Base-by-base conservation (phyloP, 1,140 invertebrate species). In the Orussus abietinus region DNA sequence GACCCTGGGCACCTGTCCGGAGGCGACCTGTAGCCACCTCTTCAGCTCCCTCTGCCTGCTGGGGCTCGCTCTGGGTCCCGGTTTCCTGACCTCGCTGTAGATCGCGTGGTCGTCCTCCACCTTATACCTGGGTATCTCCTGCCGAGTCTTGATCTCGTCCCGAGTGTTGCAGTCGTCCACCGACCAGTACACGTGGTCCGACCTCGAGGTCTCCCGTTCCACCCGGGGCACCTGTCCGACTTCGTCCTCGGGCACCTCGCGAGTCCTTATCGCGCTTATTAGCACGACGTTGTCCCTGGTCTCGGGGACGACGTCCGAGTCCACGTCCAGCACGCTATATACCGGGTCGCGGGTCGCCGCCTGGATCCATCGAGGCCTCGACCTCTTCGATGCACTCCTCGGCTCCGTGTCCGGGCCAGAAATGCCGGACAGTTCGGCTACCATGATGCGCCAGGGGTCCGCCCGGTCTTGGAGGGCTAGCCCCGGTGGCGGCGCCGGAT, bases 1-100 rank as follows among this genome's bases (percentile, higher is more conserved):
- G 12, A 3, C 29, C 20, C 26, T 49, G 6, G 45, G 38, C 5
- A 45, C 22, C 18, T 35, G 51, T 11, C 14, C 39, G 4, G 58
- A 52, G 0, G 45, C 46, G 5, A 38, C 47, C 26, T 50, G 39
- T 9, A 64, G 19, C 62, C 63, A 63, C 42, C 53, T 53, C 9
- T 53, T 49, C 15, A 64, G 37, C 25, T 59, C 54, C 22, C 48
- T 26, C 26, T 59, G 52, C 3, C 44, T 45, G 18, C 38, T 3
- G 11, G 18, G 12, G 29, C 2, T 36, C 36, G 41, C 33, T 5
- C 25, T 1, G 9, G 11, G 46, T 49, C 19, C 55, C 5, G 47
- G 45, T 31, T 66, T 66, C 6, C 21, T 55, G 12, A 66, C 62
- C 5, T 64, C 60, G 38, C 64, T 66, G 49, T 66, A 65, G 1